A percentile compares a stretch with the other conserved stretches of the same genome.
Conservation (phyloP, 2,888 invertebrate genomes). For the Idaea straminata region DNA sequence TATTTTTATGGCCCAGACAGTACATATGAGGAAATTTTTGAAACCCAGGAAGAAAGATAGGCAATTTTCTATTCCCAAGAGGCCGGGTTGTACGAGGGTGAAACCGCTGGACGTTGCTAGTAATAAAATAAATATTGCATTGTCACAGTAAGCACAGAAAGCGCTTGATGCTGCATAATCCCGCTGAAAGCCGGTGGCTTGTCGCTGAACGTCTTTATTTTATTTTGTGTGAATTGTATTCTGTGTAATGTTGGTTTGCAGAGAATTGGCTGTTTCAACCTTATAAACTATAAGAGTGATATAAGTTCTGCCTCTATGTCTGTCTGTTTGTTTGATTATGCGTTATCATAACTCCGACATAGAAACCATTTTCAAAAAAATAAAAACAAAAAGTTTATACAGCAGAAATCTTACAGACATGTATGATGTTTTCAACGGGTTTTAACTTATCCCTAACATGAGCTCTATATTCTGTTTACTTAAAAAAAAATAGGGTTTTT, state of each 20-base stretch:
- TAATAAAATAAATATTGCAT: slow-evolving; percentile 23
- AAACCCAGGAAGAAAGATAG: slow-evolving; percentile 1
- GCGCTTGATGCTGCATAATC: slow-evolving; percentile 43
- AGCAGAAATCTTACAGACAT: no score
- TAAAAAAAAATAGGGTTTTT: no score
- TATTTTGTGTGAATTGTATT: slow-evolving; percentile 34
- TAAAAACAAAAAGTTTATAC: no score
- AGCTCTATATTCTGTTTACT: no score
- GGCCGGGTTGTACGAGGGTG: not conserved
- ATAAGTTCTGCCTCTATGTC: no score
- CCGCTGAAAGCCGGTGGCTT: slow-evolving; percentile 37
- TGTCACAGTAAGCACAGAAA: slow-evolving; percentile 31
- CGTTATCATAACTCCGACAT: no score
- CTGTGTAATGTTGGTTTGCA: slow-evolving; percentile 16
- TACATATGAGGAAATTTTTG: not conserved
- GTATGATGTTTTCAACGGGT: no score
- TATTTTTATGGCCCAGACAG: no score
- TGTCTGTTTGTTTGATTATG: no score
- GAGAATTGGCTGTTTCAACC: slow-evolving; percentile 12
- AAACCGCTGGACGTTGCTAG: not conserved
- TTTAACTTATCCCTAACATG: no score
- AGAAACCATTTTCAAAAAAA: no score
- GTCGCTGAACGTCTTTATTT: slow-evolving; percentile 33
- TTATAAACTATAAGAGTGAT: not conserved
- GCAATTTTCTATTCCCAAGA: not conserved